Evolutionary conservation across 2,797 vertebrate species (phyloP).

Genomic region (Hemitrygon akajei): DNA sequence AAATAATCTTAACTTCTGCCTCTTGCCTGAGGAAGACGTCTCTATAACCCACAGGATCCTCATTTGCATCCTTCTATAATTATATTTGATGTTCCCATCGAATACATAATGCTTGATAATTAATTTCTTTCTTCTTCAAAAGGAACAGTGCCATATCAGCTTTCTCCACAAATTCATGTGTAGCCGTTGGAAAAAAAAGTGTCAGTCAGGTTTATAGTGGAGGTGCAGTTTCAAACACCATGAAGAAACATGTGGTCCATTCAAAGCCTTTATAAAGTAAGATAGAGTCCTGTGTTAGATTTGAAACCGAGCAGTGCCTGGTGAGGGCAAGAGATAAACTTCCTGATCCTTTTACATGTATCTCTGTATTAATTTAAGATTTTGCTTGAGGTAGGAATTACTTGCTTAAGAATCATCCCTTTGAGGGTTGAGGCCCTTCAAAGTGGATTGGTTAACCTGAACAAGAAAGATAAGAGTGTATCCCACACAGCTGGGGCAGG

Average conservation of each 20-base stretch:
- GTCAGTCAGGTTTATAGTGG: not conserved
- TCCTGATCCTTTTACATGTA: not conserved
- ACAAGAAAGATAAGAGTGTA: not conserved
- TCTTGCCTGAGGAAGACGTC: not conserved
- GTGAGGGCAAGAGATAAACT: not conserved
- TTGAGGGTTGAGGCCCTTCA: not conserved
- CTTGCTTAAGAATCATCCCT: not conserved
- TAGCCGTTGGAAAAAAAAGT: not conserved
- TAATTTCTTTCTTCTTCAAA: conserved; percentile 10
- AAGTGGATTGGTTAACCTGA: not conserved
- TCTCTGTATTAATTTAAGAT: not conserved
- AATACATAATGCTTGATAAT: not conserved
- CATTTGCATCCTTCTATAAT: not conserved
- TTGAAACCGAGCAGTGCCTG: not conserved
- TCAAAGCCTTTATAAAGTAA: not conserved
- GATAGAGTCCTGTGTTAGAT: not conserved
- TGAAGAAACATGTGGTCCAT: not conserved
- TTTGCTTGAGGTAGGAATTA: conserved; percentile 9
- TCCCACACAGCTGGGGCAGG: not conserved
- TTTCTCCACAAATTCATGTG: conserved; percentile 10
- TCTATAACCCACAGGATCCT: not conserved
- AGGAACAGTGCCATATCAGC: not conserved
- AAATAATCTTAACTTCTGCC: too few species aligned
- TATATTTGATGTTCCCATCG: not conserved
- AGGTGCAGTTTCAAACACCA: not conserved